Base-by-base conservation (phyloP, 1,140 invertebrate species). In the Nixonia krombeini region DNA sequence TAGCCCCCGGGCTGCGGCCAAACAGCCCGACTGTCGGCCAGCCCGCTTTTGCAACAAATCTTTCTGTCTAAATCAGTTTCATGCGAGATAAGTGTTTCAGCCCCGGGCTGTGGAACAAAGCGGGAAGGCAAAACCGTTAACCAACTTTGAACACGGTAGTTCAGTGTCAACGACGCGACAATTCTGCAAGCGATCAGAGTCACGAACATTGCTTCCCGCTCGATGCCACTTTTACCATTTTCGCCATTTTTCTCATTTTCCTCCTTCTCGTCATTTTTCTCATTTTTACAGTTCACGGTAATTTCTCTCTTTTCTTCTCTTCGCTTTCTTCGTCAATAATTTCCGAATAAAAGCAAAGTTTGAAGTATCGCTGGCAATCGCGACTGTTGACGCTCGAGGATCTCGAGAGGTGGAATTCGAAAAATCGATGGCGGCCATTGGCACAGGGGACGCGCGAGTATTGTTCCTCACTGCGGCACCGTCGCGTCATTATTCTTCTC, bases 21-120 rank as follows among this genome's bases (percentile, higher is more conserved):
- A 57, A 67, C 51, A 50, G 56, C 46, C 53, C 37, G 44, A 61
- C 58, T 57, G 55, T 46, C 46, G 63, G 53, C 51, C 38, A 47
- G 57, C 47, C 53, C 55, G 51, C 64, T 69, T 75, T 80, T 81
- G 72, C 79, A 79, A 84, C 81, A 82, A 82, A 83, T 84, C 80
- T 83, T 76, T 76, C 78, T 72, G 78, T 83, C 80, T 77, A 80
- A 84, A 81, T 84, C 79, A 82, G 77, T 82, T 81, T 81, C 78
- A 74, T 74, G 74, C 70, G 75, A 78, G 75, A 76, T 79, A 80
- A 77, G 73, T 79, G 72, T 75, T 70, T 72, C 44, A 46, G 35
- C 55, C 70, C 51, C 42, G 40, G 50, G 63, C 63, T 46, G 44
- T 55, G 58, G 40, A 67, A 65, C 42, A 31, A 58, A 51, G 41